A percentile compares a stretch with the other conserved stretches of the same genome.
These are phyloP conservation scores for Macropus fuliginosus DNA, from an alignment of 2,797 vertebrate genomes.

Conservation along the genomic window DNA sequence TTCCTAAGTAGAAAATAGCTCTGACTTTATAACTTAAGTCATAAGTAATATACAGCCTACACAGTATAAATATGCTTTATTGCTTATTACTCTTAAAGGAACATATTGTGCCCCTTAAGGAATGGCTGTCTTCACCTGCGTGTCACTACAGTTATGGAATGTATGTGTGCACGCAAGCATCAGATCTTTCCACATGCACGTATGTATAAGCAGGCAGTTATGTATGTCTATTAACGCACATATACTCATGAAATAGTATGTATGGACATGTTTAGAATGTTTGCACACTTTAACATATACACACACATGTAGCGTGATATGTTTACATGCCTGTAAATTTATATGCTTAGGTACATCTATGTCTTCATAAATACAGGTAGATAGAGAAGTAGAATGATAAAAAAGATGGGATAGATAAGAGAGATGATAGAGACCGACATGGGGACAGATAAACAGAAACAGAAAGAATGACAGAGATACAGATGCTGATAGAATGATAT, in stretches of 20 bases:
- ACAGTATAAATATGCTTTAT: neutral
- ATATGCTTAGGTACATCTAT: neutral
- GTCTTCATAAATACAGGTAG: neutral
- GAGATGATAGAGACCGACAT: neutral
- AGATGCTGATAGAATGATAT: neutral
- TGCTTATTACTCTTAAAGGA: conserved; percentile 5
- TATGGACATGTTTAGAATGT: neutral
- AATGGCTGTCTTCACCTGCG: neutral
- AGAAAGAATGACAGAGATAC: neutral
- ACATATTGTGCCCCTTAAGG: neutral
- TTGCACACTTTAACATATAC: neutral
- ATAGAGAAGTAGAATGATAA: neutral
- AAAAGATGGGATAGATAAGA: neutral
- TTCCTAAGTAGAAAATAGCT: neutral
- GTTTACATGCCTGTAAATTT: neutral
- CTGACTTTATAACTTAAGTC: neutral
- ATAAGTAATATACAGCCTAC: neutral
- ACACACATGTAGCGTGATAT: neutral
- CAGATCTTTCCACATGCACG: neutral
- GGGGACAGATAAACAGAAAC: neutral
- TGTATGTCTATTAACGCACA: neutral
- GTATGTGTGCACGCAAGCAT: neutral
- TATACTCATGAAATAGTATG: neutral
- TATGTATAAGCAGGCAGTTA: neutral
- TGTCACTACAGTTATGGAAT: neutral